Conservation (phyloP, 2,797 vertebrate genomes). For the Apodemus agrarius region DNA sequence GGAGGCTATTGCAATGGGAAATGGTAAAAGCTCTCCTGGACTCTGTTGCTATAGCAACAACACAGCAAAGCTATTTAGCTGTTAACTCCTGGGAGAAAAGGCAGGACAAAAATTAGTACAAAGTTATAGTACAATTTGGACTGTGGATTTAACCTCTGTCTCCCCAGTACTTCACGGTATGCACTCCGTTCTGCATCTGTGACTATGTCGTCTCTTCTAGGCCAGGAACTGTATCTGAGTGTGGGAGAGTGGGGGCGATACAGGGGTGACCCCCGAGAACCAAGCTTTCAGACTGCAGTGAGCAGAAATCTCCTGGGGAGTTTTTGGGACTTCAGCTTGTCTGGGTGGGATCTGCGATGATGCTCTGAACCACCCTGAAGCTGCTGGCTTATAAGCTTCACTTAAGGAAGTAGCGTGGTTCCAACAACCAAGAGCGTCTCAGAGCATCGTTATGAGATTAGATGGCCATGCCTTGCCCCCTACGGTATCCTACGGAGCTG, state of each 20-base stretch:
- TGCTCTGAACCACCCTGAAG: background rate
- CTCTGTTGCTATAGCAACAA: constrained; percentile 59
- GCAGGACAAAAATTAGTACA: constrained; percentile 35
- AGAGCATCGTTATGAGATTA: background rate
- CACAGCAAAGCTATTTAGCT: constrained; percentile 56
- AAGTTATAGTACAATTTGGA: constrained; percentile 47
- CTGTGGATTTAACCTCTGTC: background rate
- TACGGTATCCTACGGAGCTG: background rate
- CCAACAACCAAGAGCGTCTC: background rate
- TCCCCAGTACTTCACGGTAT: accelerated
- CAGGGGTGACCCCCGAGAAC: background rate
- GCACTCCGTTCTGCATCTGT: background rate
- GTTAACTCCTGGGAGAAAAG: constrained; percentile 72
- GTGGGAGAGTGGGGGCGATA: accelerated
- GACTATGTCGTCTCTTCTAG: accelerated
- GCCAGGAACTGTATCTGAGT: background rate
- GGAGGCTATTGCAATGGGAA: background rate
- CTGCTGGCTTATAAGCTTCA: background rate
- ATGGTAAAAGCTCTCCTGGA: background rate
- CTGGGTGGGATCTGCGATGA: background rate
- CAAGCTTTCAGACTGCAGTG: accelerated
- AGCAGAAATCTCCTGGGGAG: background rate
- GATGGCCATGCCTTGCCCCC: background rate
- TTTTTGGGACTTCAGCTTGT: background rate
- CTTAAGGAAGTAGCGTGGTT: background rate